A percentile compares a stretch with the other conserved stretches of the same genome.
phyloP scores from a whole-genome alignment of 2,113 vertebrate species.

The Apus apus region DNA sequence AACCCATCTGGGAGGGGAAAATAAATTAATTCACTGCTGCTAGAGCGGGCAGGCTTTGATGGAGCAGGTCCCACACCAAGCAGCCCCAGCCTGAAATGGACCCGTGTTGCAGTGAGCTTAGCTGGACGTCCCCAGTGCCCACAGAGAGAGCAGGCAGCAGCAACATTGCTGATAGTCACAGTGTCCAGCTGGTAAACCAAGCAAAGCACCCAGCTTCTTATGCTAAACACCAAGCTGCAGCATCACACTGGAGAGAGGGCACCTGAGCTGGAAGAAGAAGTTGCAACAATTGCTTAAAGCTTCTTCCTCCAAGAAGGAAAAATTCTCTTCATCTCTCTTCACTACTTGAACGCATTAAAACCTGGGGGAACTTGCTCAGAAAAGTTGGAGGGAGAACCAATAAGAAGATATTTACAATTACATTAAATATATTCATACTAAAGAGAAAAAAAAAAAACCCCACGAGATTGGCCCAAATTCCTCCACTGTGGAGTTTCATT shows the following conservation, averaged over 20 bases:
- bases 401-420: background rate
- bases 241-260: accelerated
- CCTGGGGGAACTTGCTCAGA: background rate
- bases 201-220: background rate
- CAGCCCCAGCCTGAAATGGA: background rate
- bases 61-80: background rate
- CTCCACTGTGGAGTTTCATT: background rate
- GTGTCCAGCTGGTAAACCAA: background rate
- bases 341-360: background rate
- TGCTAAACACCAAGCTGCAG: background rate
- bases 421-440: background rate
- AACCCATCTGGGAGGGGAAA: background rate
- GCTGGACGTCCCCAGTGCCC: background rate
- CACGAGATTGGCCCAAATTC: background rate
- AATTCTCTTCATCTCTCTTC: background rate
- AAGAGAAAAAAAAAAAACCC: background rate
- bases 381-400: background rate
- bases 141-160: accelerated
- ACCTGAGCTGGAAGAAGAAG: background rate
- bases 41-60: background rate
- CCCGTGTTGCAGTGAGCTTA: background rate
- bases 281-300: background rate
- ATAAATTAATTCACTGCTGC: background rate
- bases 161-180: too few species aligned
- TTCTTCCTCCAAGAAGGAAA: background rate